Conservation (phyloP, 2,888 invertebrate species). For the Morpho deidamia region DNA sequence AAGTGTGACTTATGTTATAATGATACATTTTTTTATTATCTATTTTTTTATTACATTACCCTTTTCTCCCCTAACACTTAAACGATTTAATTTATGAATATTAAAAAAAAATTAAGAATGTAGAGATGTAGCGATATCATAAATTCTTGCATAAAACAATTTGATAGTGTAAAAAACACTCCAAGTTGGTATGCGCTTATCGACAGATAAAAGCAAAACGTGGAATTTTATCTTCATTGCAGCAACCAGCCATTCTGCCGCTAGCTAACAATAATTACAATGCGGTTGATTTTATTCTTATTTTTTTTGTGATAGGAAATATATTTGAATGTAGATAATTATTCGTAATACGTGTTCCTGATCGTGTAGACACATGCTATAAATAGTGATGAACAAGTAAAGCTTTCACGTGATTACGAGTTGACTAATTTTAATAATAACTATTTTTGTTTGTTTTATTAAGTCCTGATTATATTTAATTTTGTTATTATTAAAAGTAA, state of each 20-base stretch:
- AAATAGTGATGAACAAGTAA: constrained; percentile 8
- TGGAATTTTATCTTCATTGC: constrained; percentile 13
- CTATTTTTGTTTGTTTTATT: not conserved
- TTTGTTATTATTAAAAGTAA: too few relatives aligned
- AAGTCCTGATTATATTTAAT: too few relatives aligned
- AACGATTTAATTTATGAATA: too few relatives aligned
- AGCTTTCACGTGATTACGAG: constrained; percentile 3
- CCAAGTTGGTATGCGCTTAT: constrained; percentile 9
- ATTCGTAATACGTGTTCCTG: constrained; percentile 4
- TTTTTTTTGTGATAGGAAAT: not conserved
- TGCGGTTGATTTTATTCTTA: not conserved
- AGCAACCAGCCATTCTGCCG: constrained; percentile 8
- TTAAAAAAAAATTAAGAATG: too few relatives aligned
- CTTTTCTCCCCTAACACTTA: too few relatives aligned
- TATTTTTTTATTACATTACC: too few relatives aligned
- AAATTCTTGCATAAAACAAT: not conserved
- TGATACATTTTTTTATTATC: too few relatives aligned
- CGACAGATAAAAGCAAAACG: constrained; percentile 12
- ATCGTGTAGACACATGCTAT: constrained; percentile 5
- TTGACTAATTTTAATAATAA: not conserved
- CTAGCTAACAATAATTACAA: not conserved
- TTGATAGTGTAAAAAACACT: constrained; percentile 6
- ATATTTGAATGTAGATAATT: not conserved
- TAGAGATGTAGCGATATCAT: not conserved
- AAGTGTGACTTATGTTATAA: too few relatives aligned